Conservation (phyloP, 1,140 invertebrate genomes). For the Pseudachorutes palmiensis region DNA sequence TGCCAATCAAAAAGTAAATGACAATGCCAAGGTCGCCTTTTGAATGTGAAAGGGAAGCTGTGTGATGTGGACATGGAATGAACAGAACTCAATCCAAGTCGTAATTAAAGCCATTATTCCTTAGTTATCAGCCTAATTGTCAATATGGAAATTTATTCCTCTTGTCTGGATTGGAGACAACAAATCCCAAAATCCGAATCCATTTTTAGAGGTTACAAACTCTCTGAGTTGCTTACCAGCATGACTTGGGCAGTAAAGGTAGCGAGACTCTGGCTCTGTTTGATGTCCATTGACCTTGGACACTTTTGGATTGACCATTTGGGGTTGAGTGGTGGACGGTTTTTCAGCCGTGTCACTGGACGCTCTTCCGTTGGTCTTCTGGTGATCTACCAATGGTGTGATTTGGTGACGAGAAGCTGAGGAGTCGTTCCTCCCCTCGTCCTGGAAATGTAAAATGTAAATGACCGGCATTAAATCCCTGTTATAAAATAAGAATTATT, state of each 20-base stretch:
- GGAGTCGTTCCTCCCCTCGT: slow-evolving; percentile 19
- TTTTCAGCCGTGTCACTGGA: not conserved
- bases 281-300: slow-evolving; percentile 24
- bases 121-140: no score
- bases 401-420: slow-evolving; percentile 35
- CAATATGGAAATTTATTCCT: no score
- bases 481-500: no score
- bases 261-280: slow-evolving; percentile 21
- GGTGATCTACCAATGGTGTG: slow-evolving; percentile 18
- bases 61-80: no score
- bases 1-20: no score
- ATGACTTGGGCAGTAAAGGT: slow-evolving; percentile 39
- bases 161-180: no score
- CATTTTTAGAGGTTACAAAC: no score
- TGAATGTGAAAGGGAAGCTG: no score
- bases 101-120: no score
- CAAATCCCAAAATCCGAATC: no score
- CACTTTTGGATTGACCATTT: not conserved
- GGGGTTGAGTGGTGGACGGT: slow-evolving; percentile 2
- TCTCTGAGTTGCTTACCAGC: slow-evolving; percentile 39
- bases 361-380: slow-evolving; percentile 12
- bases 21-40: no score
- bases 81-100: no score
- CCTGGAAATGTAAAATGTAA: slow-evolving; percentile 21
- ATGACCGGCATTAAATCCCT: slow-evolving; percentile 2